Evolutionary conservation across 2,797 vertebrate genomes (phyloP), one percentile per base, ranked within the genome.

Genomic region (Labeo calbasu): DNA sequence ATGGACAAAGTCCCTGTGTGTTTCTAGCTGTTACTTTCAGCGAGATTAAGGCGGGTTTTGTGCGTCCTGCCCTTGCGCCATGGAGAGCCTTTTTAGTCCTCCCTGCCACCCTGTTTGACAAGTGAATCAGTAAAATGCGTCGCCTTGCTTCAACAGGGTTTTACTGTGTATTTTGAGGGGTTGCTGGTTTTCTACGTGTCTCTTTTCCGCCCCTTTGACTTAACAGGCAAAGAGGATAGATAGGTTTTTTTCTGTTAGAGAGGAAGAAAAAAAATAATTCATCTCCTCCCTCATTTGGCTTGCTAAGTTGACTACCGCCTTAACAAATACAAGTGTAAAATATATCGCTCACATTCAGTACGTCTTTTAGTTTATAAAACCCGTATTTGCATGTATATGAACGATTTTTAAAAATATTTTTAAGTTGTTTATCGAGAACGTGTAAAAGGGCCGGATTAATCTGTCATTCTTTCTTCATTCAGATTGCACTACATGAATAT

Each of bases 1-100:
- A 92, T 87, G 92, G 92, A 92, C 87, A 91, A 92, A 91, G 82
- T 84, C 77, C 69, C 89, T 43, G 82, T 87, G 87, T 85, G 82
- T 84, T 87, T 51, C 88, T 91, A 84, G 71, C 87, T 36, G 86
- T 51, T 66, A 25, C n/a, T 78, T 66, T 81, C 59, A 40, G 63
- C 23, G 79, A 87, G 82, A 81, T 82, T 53, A 85, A 82, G 84
- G 66, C 70, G 73, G 63, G 71, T 81, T 81, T 68, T 68, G 70
- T 51, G 78, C 84, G 72, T 77, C 63, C 70, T 57, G 79, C 63
- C 71, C 78, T 76, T 63, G 82, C 75, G 82, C 76, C 53, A 63
- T 10, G 36, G 73, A 71, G 55, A 82, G 21, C 48, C 46, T 71
- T 25, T 70, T 68, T n/a, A 23, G 86, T 84, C 59, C 69, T 43